Base-by-base conservation (phyloP, 35 echinoderm and acorn worm species). In the Lytechinus variegatus region DNA sequence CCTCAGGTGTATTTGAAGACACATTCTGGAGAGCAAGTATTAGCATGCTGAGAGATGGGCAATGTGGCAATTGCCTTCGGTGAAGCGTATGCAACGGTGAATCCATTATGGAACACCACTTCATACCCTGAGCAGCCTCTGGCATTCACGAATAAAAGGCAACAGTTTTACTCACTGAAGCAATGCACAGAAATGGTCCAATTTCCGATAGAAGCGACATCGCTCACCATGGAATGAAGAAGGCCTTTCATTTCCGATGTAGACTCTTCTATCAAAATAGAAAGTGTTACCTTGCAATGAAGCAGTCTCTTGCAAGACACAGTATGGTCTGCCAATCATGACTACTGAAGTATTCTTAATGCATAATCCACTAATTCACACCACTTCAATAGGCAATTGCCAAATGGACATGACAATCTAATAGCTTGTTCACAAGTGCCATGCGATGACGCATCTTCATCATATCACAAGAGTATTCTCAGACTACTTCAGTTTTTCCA, bases 341-440 rank as follows among this genome's bases (percentile, higher is more conserved):
- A 79, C 66, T 24, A 79, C 66, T n/a, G 66, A 19, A 79, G 66
- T 24, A 79, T 79, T 79, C 66, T 6, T 79, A 79, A 79, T 79
- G 66, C 16, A 24, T 79, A 79, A 79, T 79, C 66, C 66, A 79
- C 66, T 79, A 79, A 79, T 79, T 79, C 66, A 79, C 66, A 79
- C 66, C 66, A 79, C 66, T 79, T 79, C 66, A 79, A 79, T 79
- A 24, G 66, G 66, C 66, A 79, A 79, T 79, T 79, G 14, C 66
- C 66, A 79, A 79, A 24, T 79, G 66, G 66, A 79, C 66, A 79
- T 24, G 66, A 79, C 66, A 24, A 24, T 79, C 66, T 79, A 79
- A 79, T 79, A 16, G 66, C 66, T n/a, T n/a, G 21, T 79, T 79
- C 66, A 79, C 19, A 79, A 79, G 66, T 79, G 16, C 66, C 14